Evolutionary conservation across 2,888 invertebrate genomes (phyloP), one percentile per base, ranked within the genome.

Genomic region (Harpalus rufipes): DNA sequence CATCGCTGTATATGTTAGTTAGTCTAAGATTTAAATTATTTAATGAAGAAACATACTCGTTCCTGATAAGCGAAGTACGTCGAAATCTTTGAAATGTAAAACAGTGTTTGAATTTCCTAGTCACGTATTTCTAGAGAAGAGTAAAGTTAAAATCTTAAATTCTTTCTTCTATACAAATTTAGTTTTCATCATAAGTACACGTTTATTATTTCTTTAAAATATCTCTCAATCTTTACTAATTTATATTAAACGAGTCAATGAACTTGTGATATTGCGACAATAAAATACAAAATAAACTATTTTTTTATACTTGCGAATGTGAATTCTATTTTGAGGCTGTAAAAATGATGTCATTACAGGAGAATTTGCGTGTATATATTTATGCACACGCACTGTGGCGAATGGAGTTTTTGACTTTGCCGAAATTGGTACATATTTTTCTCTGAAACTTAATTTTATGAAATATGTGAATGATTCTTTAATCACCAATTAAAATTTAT

Each of bases 221-320:
- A 72, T 72, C 72, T 72, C 14, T 7, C 32, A 14, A 72, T 68
- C 68, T 72, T 14, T 72, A 65, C 41, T 41, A 72, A 72, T 41
- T 72, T 72, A 68, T 68, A 39, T 41, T 68, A 41, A 32, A 72
- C 8, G 39, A 72, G 44, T 32, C 39, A 41, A 32, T 41, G 72
- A 72, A 72, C 39, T 72, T 21, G 12, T 6, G 18, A 63, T 12
- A 5, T 32, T 32, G 32, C 32, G 32, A 32, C 32, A 63, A 63
- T 63, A 63, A 63, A 63, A 63, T 63, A 63, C 25, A 63, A 63
- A 63, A 63, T 63, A 63, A 63, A 63, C 63, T 63, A 63, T 63
- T 51, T 51, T 51, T 51, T 51, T 51, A 10, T 51, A 51, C 6
- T 1, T 51, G 44, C 44, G 21, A 63, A 63, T 63, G 2, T 25